phyloP scores from a whole-genome alignment of 2,113 vertebrate species.

The Psittacus erithacus region DNA sequence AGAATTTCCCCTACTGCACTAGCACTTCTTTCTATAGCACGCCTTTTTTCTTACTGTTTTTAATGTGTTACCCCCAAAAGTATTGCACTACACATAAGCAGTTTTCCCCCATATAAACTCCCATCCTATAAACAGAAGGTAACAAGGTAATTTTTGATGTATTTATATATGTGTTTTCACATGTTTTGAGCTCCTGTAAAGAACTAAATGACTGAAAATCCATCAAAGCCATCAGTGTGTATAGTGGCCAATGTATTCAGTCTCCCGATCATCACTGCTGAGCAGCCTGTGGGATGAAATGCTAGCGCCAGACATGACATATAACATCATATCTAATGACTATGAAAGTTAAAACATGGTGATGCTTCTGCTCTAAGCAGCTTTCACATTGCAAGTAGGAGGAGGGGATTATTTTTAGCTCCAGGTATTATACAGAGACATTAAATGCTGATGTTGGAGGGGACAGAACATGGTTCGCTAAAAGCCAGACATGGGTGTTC shows the following conservation, averaged over 20 bases:
- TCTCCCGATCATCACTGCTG: background rate
- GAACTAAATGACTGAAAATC: background rate
- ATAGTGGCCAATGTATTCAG: fast-evolving
- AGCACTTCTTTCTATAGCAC: background rate
- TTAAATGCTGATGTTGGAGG: background rate
- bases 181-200: background rate
- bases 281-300: background rate
- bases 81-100: background rate
- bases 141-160: background rate
- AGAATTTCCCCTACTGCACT: background rate
- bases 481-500: background rate
- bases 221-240: background rate
- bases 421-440: background rate
- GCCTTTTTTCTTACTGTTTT: background rate
- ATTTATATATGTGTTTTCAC: background rate
- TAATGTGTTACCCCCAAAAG: background rate
- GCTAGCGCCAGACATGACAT: background rate
- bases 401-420: background rate
- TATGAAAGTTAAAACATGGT: background rate
- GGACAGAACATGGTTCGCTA: background rate
- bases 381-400: background rate
- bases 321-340: fast-evolving
- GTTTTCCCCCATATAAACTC: background rate
- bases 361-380: background rate
- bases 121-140: background rate